phyloP scores from a whole-genome alignment of 2,888 invertebrate species.

The Mythimna albipuncta region DNA sequence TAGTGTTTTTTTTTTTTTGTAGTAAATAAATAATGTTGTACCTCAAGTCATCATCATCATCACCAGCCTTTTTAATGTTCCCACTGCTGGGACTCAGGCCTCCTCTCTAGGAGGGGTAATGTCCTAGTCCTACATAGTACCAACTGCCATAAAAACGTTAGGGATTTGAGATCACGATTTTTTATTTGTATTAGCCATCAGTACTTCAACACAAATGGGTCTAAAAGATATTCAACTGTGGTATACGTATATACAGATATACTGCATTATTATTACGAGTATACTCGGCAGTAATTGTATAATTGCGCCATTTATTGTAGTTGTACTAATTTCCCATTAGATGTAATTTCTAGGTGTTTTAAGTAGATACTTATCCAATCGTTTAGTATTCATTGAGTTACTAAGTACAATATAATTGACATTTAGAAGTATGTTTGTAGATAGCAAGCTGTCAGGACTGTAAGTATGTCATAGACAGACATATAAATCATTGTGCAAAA shows the following conservation, averaged over 20 bases:
- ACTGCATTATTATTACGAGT: neutral
- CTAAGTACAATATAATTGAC: neutral
- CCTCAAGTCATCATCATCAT: too few relatives aligned
- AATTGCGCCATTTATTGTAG: constrained; percentile 11
- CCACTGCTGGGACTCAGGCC: too few relatives aligned
- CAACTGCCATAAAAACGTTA: too few relatives aligned
- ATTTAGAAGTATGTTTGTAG: neutral
- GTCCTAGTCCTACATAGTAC: too few relatives aligned
- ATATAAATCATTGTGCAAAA: neutral
- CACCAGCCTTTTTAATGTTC: too few relatives aligned
- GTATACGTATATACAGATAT: neutral
- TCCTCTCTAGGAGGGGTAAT: too few relatives aligned
- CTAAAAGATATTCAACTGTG: neutral
- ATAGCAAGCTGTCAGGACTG: neutral
- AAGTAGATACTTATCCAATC: neutral
- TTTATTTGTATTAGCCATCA: neutral
- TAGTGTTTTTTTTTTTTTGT: constrained; percentile 15
- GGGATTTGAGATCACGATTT: neutral
- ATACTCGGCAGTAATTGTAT: constrained; percentile 1
- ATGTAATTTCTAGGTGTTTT: constrained; percentile 2
- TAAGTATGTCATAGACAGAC: neutral
- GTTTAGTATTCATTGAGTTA: neutral
- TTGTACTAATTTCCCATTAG: constrained; percentile 17
- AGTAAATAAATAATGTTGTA: neutral
- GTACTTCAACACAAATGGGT: neutral